Percentiles rank a stretch among this genome's conserved stretches.
Evolutionary conservation across 2,113 vertebrate genomes (phyloP).

Genomic region (Eptesicus fuscus): DNA sequence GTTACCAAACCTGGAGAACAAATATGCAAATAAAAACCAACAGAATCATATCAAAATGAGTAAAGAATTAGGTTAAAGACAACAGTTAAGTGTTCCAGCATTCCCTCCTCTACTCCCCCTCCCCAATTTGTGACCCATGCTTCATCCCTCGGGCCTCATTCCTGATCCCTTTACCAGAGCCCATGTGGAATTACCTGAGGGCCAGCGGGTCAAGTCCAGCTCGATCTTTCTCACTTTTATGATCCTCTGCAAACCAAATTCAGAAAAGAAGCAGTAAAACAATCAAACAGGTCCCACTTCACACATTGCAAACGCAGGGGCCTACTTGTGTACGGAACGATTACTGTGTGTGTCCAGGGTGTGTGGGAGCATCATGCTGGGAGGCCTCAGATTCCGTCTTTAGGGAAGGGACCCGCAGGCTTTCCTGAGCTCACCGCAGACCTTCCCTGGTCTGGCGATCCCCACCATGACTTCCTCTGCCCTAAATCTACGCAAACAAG

Average conservation of each 20-base stretch:
- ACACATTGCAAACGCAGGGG: not conserved
- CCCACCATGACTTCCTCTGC: not conserved
- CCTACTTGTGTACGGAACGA: not conserved
- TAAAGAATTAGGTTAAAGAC: not conserved
- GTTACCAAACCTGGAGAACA: not conserved
- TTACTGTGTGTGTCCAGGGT: not conserved
- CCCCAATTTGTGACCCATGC: not conserved
- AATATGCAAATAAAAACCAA: not conserved
- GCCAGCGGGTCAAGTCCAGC: slow-evolving; percentile 86
- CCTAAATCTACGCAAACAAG: not conserved
- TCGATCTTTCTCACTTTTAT: slow-evolving; percentile 86
- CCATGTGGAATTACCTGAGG: slow-evolving; percentile 84
- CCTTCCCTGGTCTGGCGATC: not conserved
- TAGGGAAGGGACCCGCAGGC: not conserved
- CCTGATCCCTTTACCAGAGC: not conserved
- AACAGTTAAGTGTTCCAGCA: not conserved
- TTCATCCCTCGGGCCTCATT: not conserved
- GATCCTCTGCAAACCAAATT: slow-evolving; percentile 84
- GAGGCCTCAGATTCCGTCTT: not conserved
- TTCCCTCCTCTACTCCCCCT: accelerated
- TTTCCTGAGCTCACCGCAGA: not conserved
- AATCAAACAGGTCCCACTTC: not conserved
- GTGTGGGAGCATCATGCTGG: not conserved
- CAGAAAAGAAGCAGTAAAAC: slow-evolving; percentile 18
- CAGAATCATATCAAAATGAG: not conserved